Evolutionary conservation across 2,113 vertebrate genomes (phyloP).

Genomic region (Phrynosoma platyrhinos): DNA sequence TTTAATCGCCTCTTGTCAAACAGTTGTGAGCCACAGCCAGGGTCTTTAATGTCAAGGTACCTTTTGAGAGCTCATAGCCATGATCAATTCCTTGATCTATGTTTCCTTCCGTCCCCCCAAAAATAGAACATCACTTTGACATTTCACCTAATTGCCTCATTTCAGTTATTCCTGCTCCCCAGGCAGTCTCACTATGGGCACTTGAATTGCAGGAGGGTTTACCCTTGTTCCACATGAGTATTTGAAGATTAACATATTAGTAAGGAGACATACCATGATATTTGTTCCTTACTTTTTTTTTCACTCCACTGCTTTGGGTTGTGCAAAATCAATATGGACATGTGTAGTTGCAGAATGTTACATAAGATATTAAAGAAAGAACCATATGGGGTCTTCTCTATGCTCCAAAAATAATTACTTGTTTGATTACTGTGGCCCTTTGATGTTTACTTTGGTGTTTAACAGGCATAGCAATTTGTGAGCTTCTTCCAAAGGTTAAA

Average conservation of each 20-base stretch:
- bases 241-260: background rate
- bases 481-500: background rate
- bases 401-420: background rate
- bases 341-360: background rate
- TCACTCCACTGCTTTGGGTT: background rate
- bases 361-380: background rate
- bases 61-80: background rate
- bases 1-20: background rate
- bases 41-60: background rate
- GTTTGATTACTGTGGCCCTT: background rate
- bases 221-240: constrained; percentile 6
- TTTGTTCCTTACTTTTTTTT: background rate
- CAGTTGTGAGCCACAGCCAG: background rate
- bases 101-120: no score
- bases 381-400: background rate
- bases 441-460: background rate
- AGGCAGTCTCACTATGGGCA: constrained; percentile 13
- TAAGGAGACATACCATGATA: background rate
- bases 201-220: background rate
- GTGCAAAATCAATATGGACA: background rate
- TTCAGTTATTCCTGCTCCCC: constrained; percentile 12
- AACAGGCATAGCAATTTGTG: background rate
- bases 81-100: constrained; percentile 19
- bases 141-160: constrained; percentile 16
- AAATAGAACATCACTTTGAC: constrained; percentile 15